A percentile compares a stretch with the other conserved stretches of the same genome.
Evolutionary conservation across 2,797 vertebrate genomes (phyloP).

Genomic region (Sebastes itinus): DNA sequence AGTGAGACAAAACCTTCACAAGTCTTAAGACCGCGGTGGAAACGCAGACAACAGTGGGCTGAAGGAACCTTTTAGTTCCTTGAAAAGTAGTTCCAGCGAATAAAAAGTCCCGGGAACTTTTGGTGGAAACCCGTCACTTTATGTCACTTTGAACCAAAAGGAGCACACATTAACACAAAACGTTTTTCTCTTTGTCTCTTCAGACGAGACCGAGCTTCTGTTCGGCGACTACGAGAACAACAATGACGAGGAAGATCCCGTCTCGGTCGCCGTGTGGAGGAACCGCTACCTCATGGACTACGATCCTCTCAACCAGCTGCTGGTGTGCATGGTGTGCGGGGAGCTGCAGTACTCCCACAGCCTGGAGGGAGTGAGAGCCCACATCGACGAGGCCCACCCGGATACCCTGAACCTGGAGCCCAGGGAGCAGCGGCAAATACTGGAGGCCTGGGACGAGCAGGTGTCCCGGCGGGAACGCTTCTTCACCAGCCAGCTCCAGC

Average conservation of each 20-base stretch:
- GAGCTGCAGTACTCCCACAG: constrained; percentile 87
- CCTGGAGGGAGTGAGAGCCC: constrained; percentile 84
- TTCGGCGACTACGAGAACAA: constrained; percentile 46
- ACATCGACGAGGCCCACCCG: constrained; percentile 89
- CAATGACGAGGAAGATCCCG: constrained; percentile 43
- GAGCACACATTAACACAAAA: neutral
- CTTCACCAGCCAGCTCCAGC: constrained; percentile 85
- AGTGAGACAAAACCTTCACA: no score
- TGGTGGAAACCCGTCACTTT: no score
- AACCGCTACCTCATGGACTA: constrained; percentile 91
- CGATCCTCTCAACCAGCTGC: constrained; percentile 88
- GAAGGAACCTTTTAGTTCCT: no score
- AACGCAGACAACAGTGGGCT: no score
- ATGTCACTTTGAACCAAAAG: neutral
- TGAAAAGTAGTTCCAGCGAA: no score
- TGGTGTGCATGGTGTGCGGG: constrained; percentile 93
- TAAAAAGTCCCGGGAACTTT: no score
- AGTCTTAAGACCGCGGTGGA: no score
- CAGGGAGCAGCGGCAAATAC: constrained; percentile 80
- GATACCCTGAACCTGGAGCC: constrained; percentile 82
- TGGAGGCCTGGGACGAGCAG: constrained; percentile 89
- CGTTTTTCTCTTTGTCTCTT: no score
- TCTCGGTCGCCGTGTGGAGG: constrained; percentile 76
- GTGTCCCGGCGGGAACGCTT: constrained; percentile 82
- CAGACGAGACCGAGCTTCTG: constrained; percentile 65